A percentile compares a stretch with the other conserved stretches of the same genome.
Conservation (phyloP, 2,888 invertebrate genomes). For the Cerastoderma edule region DNA sequence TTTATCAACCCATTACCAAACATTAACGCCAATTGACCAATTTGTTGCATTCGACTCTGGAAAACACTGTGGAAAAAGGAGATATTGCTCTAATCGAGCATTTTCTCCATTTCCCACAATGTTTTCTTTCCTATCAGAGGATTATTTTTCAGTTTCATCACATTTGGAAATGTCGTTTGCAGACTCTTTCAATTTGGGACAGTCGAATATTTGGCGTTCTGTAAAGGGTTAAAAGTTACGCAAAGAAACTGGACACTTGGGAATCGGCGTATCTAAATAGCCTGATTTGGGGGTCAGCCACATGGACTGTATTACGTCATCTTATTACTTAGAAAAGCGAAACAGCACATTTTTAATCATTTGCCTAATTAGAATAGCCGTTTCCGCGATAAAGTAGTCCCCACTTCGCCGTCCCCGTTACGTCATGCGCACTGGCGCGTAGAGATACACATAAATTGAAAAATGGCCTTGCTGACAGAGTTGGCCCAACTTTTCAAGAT, state of each 20-base stretch:
- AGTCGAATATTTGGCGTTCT: neutral
- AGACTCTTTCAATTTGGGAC: neutral
- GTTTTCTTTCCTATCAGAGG: no score
- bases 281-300: constrained; percentile 13
- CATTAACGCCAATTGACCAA: no score
- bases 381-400: constrained; percentile 47
- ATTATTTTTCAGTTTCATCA: no score
- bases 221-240: constrained; percentile 11
- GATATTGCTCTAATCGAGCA: neutral
- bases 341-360: constrained; percentile 59
- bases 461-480: constrained; percentile 43
- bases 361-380: constrained; percentile 57
- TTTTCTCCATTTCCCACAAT: constrained; percentile 3
- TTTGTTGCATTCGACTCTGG: neutral
- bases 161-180: neutral
- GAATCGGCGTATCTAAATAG: constrained; percentile 19
- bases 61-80: constrained; percentile 5
- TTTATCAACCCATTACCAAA: no score
- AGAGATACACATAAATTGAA: constrained; percentile 41
- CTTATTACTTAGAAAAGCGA: constrained; percentile 36
- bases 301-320: neutral
- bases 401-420: constrained; percentile 37
- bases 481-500: constrained; percentile 2
- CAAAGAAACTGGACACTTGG: constrained; percentile 5
- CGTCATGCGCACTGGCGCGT: constrained; percentile 36